Conservation (phyloP, 2,113 vertebrate genomes). For the Miniopterus natalensis region DNA sequence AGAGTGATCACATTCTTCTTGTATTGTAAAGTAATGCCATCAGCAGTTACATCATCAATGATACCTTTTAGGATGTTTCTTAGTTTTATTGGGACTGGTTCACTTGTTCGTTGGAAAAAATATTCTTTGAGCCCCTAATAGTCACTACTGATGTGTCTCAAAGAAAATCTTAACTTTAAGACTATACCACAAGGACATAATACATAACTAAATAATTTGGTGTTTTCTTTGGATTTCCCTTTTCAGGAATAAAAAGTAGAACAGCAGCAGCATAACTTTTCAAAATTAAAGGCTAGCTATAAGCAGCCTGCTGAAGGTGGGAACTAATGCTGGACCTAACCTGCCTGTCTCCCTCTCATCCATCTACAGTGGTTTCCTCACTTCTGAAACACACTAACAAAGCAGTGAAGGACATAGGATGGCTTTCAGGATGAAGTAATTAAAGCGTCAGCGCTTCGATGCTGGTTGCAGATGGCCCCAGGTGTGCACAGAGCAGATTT, state of each 20-base stretch:
- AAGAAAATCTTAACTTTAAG: slow-evolving; percentile 8
- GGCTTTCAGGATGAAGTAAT: slow-evolving; percentile 51
- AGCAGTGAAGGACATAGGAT: neutral
- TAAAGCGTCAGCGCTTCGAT: neutral
- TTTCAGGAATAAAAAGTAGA: neutral
- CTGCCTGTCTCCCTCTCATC: neutral
- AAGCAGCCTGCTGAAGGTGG: neutral
- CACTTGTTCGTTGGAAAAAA: neutral
- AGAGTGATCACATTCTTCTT: neutral
- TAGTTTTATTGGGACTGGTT: neutral
- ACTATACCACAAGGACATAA: neutral
- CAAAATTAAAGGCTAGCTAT: neutral
- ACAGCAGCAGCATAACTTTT: neutral
- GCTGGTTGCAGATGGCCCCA: neutral
- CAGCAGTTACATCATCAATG: neutral
- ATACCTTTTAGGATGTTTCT: neutral
- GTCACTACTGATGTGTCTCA: neutral
- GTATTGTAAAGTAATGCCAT: neutral
- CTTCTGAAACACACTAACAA: neutral
- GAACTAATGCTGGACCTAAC: neutral
- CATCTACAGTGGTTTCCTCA: neutral
- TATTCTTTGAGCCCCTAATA: neutral
- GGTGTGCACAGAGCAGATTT: slow-evolving; percentile 19
- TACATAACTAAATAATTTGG: neutral
- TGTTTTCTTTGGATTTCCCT: slow-evolving; percentile 27